Evolutionary conservation across 1,140 invertebrate genomes (phyloP).

Genomic region (Rhynchophorus ferrugineus): DNA sequence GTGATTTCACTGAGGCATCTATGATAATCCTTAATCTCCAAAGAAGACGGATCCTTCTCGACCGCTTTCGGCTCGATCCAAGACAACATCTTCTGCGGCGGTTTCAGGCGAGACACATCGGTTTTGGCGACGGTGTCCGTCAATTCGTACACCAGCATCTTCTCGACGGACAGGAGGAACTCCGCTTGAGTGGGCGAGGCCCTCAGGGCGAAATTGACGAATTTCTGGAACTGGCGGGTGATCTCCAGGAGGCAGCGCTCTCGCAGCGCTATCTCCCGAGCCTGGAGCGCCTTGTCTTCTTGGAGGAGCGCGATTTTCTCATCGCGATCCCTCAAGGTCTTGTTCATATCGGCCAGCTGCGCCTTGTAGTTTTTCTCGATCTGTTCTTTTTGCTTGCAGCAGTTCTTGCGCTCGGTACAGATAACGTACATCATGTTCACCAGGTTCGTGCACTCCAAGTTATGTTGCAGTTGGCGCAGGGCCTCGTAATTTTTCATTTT

Average conservation of each 20-base stretch:
- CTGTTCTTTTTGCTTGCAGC: constrained; percentile 31
- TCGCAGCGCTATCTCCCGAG: constrained; percentile 24
- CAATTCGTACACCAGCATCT: constrained; percentile 37
- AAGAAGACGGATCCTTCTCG: not conserved
- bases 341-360: constrained; percentile 25
- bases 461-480: constrained; percentile 30
- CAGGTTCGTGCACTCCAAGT: constrained; percentile 41
- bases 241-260: constrained; percentile 37
- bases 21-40: constrained; percentile 26
- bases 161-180: constrained; percentile 40
- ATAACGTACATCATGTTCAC: constrained; percentile 40
- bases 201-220: constrained; percentile 42
- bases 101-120: not conserved
- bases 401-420: constrained; percentile 40
- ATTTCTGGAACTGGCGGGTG: constrained; percentile 42
- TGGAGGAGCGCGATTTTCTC: constrained; percentile 24
- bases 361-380: constrained; percentile 33
- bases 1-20: constrained; percentile 27
- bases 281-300: constrained; percentile 30
- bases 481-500: constrained; percentile 28
- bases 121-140: constrained; percentile 23
- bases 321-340: constrained; percentile 20
- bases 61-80: constrained; percentile 2
- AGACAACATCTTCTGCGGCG: not conserved
- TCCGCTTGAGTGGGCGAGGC: constrained; percentile 41